Evolutionary conservation across 2,888 invertebrate species (phyloP).

Genomic region (Pyrrhosoma nymphula): DNA sequence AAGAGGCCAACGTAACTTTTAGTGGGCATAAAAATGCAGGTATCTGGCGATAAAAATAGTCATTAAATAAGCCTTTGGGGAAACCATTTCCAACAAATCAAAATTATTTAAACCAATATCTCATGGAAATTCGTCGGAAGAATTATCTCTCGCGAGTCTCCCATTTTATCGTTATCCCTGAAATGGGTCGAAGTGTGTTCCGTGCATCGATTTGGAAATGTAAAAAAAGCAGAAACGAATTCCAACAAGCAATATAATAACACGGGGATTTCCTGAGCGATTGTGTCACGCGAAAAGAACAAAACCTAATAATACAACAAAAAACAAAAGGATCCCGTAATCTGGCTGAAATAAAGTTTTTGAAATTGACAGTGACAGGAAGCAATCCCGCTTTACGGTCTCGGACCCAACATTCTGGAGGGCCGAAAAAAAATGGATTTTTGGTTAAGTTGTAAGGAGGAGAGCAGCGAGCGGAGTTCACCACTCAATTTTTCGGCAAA

Average conservation of each 20-base stretch:
- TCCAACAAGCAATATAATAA: constrained; percentile 51
- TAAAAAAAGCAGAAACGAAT: neutral
- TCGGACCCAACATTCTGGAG: neutral
- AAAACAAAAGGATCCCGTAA: constrained; percentile 40
- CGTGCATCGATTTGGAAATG: constrained; percentile 41
- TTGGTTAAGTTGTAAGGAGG: neutral
- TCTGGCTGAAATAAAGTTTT: neutral
- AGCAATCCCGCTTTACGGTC: neutral
- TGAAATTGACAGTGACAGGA: constrained; percentile 46
- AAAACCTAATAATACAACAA: constrained; percentile 13
- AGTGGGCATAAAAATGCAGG: neutral
- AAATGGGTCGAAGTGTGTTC: constrained; percentile 44
- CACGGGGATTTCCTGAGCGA: constrained; percentile 37
- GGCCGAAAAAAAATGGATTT: neutral
- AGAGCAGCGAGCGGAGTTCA: neutral
- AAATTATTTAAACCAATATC: neutral
- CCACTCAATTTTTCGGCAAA: neutral
- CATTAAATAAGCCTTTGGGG: neutral
- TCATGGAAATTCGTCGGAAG: neutral
- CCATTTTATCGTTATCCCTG: neutral
- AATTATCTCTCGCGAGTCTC: neutral
- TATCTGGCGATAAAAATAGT: neutral
- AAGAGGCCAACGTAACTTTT: neutral
- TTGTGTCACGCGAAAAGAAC: constrained; percentile 37
- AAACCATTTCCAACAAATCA: neutral